phyloP scores from a whole-genome alignment of 2,797 vertebrate genomes.

The Meda fulgida region DNA sequence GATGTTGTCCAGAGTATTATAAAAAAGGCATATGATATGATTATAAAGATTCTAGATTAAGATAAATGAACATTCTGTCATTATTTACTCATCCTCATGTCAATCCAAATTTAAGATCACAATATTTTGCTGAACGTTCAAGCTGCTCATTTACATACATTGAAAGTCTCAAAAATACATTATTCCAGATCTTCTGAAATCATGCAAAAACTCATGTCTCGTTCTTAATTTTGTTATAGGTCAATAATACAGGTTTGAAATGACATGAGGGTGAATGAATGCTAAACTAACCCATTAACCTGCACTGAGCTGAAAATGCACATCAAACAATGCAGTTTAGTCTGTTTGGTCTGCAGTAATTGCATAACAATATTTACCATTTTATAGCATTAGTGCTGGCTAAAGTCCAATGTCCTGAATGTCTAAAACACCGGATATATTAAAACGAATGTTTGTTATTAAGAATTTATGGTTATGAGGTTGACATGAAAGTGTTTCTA shows the following conservation, averaged over 20 bases:
- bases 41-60: not conserved
- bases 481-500: not conserved
- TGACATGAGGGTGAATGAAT: not conserved
- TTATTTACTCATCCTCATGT: not conserved
- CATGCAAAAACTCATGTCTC: not conserved
- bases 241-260: not conserved
- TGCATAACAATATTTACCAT: slow-evolving; percentile 18
- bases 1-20: not conserved
- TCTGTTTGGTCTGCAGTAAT: not conserved
- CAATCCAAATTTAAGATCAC: not conserved
- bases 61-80: not conserved
- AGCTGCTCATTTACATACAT: not conserved
- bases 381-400: slow-evolving; percentile 7
- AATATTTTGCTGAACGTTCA: not conserved
- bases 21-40: not conserved
- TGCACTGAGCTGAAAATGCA: not conserved
- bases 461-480: not conserved
- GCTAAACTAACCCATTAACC: not conserved
- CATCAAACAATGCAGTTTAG: not conserved
- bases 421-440: not conserved
- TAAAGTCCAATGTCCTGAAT: not conserved
- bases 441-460: not conserved
- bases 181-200: not conserved
- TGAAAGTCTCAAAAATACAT: not conserved
- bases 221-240: not conserved